A percentile compares a stretch with the other conserved stretches of the same genome.
phyloP scores from a whole-genome alignment of 2,797 vertebrate species.

The Loris lydekkerianus region DNA sequence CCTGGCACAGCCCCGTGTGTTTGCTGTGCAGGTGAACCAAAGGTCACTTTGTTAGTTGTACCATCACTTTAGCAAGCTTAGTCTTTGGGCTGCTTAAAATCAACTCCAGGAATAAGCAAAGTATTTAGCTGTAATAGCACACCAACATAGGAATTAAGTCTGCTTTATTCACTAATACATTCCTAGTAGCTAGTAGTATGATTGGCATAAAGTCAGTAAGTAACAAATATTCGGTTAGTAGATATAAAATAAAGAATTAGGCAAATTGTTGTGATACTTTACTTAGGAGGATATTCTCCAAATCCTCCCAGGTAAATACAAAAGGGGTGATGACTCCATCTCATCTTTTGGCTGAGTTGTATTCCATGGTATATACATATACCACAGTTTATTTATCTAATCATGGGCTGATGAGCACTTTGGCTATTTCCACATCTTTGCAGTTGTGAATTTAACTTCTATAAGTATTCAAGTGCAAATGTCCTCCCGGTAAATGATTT shows the following conservation, averaged over 20 bases:
- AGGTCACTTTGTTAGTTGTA: background rate
- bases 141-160: background rate
- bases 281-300: too few relatives aligned
- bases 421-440: too few relatives aligned
- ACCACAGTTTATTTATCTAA: too few relatives aligned
- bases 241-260: constrained; percentile 21
- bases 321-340: too few relatives aligned
- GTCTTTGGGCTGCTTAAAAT: constrained; percentile 13
- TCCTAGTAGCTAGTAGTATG: background rate
- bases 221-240: constrained; percentile 9
- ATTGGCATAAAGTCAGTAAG: background rate
- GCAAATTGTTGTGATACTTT: background rate
- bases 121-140: background rate
- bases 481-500: too few relatives aligned
- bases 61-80: background rate
- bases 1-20: background rate
- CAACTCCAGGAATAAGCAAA: background rate
- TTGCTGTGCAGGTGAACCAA: background rate
- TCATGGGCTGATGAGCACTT: too few relatives aligned
- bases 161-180: constrained; percentile 12
- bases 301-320: too few relatives aligned
- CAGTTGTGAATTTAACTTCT: too few relatives aligned
- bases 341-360: too few relatives aligned
- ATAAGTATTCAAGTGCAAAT: too few relatives aligned
- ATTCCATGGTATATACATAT: too few relatives aligned